Conservation (phyloP, 1,140 invertebrate genomes). For the Sinonovacula constricta region DNA sequence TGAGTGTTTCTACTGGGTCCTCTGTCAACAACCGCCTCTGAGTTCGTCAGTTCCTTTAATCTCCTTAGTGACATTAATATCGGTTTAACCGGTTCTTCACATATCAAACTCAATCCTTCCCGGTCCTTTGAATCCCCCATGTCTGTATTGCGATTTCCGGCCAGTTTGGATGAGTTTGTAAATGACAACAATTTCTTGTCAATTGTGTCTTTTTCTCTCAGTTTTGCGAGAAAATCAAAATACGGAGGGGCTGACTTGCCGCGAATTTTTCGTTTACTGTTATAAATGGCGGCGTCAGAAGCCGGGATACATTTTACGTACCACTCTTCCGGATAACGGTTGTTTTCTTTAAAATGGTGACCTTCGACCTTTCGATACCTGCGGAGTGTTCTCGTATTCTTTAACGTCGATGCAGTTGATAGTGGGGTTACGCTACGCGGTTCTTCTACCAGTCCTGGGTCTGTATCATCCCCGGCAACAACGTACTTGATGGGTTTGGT, state of each 20-base stretch:
- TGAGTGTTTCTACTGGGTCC: conserved; percentile 49
- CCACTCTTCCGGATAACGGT: conserved; percentile 56
- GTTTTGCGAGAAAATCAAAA: conserved; percentile 37
- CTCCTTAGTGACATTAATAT: conserved; percentile 37
- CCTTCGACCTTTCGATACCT: conserved; percentile 22
- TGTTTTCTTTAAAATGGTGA: conserved; percentile 44
- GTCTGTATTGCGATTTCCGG: conserved; percentile 14
- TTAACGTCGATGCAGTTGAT: conserved; percentile 33
- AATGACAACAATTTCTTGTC: conserved; percentile 25
- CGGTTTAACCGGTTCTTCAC: conserved; percentile 52
- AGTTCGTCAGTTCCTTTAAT: conserved; percentile 41
- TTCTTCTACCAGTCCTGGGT: not conserved
- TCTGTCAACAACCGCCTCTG: conserved; percentile 29
- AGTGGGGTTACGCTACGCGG: conserved; percentile 8
- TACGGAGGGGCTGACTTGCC: conserved; percentile 50
- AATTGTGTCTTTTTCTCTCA: conserved; percentile 31
- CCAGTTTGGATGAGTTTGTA: conserved; percentile 15
- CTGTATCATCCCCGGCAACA: not conserved
- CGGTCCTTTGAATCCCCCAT: conserved; percentile 1
- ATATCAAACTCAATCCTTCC: conserved; percentile 40
- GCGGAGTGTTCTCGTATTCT: conserved; percentile 28
- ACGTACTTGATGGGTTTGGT: not conserved
- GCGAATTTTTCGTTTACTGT: conserved; percentile 30
- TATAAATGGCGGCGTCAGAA: conserved; percentile 54
- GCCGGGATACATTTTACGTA: conserved; percentile 55